These are phyloP conservation scores for Lepus americanus DNA, from an alignment of 2,113 vertebrate species.

Conservation along the genomic window DNA sequence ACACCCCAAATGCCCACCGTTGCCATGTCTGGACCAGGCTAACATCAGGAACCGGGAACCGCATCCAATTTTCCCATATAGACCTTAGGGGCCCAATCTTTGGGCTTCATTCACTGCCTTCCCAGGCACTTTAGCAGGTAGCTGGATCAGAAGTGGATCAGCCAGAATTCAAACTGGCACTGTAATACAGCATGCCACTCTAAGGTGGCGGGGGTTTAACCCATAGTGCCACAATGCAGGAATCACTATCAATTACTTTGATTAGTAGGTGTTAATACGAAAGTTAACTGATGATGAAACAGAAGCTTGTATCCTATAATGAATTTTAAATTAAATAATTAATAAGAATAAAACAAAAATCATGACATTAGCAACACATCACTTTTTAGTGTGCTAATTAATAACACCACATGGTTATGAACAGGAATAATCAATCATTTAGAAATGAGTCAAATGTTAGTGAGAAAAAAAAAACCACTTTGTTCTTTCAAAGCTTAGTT, in stretches of 20 bases:
- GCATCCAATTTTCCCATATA: no score
- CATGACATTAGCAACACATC: background rate
- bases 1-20: no score
- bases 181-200: no score
- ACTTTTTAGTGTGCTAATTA: background rate
- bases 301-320: background rate
- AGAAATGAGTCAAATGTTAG: background rate
- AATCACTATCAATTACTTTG: background rate
- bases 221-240: no score
- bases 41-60: no score
- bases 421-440: background rate
- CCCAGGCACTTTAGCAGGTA: no score
- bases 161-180: no score
- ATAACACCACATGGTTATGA: background rate
- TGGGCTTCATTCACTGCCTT: no score
- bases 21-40: no score
- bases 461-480: background rate
- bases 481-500: background rate
- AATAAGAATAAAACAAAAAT: background rate
- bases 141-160: no score
- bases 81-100: no score
- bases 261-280: background rate
- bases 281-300: background rate
- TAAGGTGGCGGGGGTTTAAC: no score
- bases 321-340: background rate